Evolutionary conservation across 2,797 vertebrate genomes (phyloP).

Genomic region (Dendrocincla fuliginosa): DNA sequence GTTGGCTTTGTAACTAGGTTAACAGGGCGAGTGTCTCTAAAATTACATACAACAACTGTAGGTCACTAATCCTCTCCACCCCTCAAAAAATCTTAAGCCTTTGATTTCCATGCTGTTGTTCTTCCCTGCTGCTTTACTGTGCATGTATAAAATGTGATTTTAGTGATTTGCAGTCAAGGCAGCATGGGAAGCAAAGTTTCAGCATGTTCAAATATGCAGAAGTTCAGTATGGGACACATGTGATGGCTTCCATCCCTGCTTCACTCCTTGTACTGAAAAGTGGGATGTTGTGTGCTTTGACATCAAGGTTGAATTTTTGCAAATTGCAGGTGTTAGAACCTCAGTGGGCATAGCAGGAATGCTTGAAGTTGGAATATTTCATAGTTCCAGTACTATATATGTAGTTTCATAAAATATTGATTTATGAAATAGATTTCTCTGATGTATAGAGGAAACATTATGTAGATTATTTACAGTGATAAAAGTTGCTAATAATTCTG

Average conservation of each 20-base stretch:
- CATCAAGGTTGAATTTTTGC: neutral
- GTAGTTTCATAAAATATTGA: neutral
- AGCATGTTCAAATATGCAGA: neutral
- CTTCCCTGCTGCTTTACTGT: neutral
- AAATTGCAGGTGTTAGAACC: neutral
- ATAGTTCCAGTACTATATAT: neutral
- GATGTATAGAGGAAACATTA: neutral
- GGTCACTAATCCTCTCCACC: slow-evolving; percentile 50
- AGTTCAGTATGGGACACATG: neutral
- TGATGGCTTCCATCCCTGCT: neutral
- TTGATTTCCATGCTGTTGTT: slow-evolving; percentile 31
- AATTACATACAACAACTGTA: slow-evolving; percentile 39
- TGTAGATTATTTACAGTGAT: neutral
- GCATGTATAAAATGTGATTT: neutral
- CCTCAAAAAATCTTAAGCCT: slow-evolving; percentile 23
- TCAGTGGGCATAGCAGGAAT: neutral
- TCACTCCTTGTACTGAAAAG: neutral
- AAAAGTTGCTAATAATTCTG: neutral
- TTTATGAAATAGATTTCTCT: neutral
- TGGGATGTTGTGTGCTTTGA: neutral
- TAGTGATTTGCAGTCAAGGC: neutral
- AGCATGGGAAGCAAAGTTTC: neutral
- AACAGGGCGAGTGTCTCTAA: slow-evolving; percentile 21
- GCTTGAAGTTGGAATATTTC: neutral
- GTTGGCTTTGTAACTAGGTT: slow-evolving; percentile 40